Percentiles rank a stretch among this genome's conserved stretches.
phyloP scores from a whole-genome alignment of 2,113 vertebrate species.

The Channa maculata region DNA sequence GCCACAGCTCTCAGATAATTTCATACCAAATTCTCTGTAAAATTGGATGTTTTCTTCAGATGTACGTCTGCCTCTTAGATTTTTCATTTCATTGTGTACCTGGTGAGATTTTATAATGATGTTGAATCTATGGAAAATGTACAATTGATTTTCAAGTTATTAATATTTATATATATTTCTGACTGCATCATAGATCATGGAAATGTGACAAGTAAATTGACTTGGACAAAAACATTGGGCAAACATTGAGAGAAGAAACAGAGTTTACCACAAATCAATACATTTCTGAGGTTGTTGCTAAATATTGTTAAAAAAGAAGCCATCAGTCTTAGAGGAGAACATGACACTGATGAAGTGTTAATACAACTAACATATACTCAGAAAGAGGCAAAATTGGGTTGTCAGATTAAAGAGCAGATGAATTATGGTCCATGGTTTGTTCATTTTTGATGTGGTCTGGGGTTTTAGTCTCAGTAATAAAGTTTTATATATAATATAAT shows the following conservation, averaged over 20 bases:
- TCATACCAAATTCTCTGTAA: no score
- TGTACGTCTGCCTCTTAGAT: no score
- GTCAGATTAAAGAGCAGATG: constrained; percentile 6
- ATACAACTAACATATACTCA: not conserved
- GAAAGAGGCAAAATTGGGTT: not conserved
- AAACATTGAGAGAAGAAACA: not conserved
- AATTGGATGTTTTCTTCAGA: no score
- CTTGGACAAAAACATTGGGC: not conserved
- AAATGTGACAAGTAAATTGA: no score
- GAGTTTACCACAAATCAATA: constrained; percentile 19
- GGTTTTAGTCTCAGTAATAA: constrained; percentile 5
- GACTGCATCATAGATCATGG: no score
- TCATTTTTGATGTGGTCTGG: constrained; percentile 25
- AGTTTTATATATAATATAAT: constrained; percentile 41
- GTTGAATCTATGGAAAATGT: no score
- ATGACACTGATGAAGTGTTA: constrained; percentile 1
- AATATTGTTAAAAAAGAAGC: not conserved
- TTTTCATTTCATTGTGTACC: no score
- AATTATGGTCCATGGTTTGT: constrained; percentile 30
- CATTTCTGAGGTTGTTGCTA: not conserved
- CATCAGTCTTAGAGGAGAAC: not conserved
- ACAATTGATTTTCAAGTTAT: no score
- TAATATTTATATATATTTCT: no score
- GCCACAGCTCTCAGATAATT: no score
- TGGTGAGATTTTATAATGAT: no score